phyloP scores from a whole-genome alignment of 2,113 vertebrate species.

The Corapipo altera region DNA sequence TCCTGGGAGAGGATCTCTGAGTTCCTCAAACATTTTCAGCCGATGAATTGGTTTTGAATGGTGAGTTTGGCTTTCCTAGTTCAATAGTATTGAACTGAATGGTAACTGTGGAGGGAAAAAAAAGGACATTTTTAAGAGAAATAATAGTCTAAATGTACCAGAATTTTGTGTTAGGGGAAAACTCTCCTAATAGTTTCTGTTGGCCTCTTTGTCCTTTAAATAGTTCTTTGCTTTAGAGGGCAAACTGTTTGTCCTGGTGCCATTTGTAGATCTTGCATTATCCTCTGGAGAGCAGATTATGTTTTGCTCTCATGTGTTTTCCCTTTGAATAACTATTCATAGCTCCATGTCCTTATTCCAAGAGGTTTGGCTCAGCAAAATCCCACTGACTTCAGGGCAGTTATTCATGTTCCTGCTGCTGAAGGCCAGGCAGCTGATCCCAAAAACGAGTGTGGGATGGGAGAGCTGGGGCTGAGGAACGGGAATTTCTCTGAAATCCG shows the following conservation, averaged over 20 bases:
- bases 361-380: conserved; percentile 2
- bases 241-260: not conserved
- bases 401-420: not conserved
- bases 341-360: not conserved
- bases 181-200: not conserved
- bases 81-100: not conserved
- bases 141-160: not conserved
- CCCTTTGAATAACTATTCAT: not conserved
- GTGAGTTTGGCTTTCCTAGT: not conserved
- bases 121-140: not conserved
- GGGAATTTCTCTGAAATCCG: not conserved
- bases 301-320: not conserved
- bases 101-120: not conserved
- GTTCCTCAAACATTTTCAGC: not conserved
- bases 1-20: not conserved
- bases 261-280: not conserved
- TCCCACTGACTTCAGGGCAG: not conserved
- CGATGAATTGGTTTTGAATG: not conserved
- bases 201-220: not conserved
- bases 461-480: not conserved
- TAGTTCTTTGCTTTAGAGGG: not conserved
- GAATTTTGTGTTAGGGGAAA: not conserved
- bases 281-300: not conserved
- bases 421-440: not conserved
- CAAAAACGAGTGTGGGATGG: accelerated